A percentile compares a stretch with the other conserved stretches of the same genome.
phyloP scores from a whole-genome alignment of 1,140 invertebrate genomes.

The Ceratina japonica region DNA sequence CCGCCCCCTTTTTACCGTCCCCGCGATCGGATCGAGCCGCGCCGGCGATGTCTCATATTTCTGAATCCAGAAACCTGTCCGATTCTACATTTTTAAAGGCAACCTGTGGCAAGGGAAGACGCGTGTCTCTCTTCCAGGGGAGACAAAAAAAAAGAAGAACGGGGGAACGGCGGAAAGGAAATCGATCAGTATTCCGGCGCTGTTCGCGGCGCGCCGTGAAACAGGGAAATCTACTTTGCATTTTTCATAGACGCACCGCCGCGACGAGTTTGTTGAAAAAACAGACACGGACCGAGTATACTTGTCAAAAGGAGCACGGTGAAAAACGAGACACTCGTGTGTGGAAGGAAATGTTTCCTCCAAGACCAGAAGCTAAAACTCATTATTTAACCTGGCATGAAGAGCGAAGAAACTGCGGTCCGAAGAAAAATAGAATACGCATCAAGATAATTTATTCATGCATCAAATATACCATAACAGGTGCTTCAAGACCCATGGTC shows the following conservation, averaged over 20 bases:
- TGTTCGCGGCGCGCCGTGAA: conserved; percentile 3
- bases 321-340: no score
- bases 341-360: no score
- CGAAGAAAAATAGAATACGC: no score
- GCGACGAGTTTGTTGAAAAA: conserved; percentile 3
- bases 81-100: conserved; percentile 18
- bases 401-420: no score
- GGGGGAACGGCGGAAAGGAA: background rate
- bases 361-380: no score
- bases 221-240: conserved; percentile 28
- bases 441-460: no score
- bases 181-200: conserved; percentile 15
- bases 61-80: background rate
- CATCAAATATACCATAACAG: conserved; percentile 1
- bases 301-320: background rate
- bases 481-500: no score
- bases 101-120: conserved; percentile 16
- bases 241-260: conserved; percentile 3
- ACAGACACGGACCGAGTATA: conserved; percentile 19
- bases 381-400: no score
- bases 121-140: background rate
- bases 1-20: no score
- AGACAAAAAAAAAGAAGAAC: background rate
- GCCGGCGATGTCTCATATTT: background rate
- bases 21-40: background rate